Evolutionary conservation across 1,140 invertebrate genomes (phyloP).

Genomic region (Drosophila ananassae): DNA sequence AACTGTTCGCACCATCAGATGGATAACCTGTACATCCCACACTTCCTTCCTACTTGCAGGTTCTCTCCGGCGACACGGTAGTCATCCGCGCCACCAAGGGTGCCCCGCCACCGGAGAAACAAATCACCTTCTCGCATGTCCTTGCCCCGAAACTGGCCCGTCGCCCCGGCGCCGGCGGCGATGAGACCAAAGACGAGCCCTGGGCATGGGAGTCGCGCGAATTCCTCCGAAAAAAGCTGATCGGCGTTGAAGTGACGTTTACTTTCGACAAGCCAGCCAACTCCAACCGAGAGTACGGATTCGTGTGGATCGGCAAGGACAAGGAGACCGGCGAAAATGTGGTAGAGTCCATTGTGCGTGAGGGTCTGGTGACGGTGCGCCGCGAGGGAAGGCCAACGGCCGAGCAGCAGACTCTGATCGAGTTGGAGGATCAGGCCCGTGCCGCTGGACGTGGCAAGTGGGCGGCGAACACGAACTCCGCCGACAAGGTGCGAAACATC

Average conservation of each 20-base stretch:
- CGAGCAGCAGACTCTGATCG: constrained; percentile 89
- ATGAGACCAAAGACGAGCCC: constrained; percentile 94
- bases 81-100: constrained; percentile 92
- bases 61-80: constrained; percentile 95
- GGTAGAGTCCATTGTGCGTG: constrained; percentile 92
- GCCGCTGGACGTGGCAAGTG: constrained; percentile 94
- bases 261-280: constrained; percentile 89
- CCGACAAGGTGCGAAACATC: constrained; percentile 91
- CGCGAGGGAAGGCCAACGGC: constrained; percentile 89
- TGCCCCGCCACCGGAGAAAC: constrained; percentile 95
- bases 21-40: constrained; percentile 3
- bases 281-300: constrained; percentile 93
- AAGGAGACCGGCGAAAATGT: constrained; percentile 92
- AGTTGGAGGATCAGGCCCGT: constrained; percentile 96
- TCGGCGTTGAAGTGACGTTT: constrained; percentile 95
- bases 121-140: constrained; percentile 95
- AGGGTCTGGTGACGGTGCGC: constrained; percentile 94
- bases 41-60: constrained; percentile 85
- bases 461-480: constrained; percentile 85
- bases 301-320: constrained; percentile 94
- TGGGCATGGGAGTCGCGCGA: constrained; percentile 98
- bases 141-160: constrained; percentile 96
- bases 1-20: constrained; percentile 11
- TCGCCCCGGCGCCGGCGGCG: constrained; percentile 87
- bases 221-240: constrained; percentile 95